Evolutionary conservation across 2,797 vertebrate species (phyloP), one percentile per base, ranked within the genome.

Genomic region (Ptychadena robeensis): DNA sequence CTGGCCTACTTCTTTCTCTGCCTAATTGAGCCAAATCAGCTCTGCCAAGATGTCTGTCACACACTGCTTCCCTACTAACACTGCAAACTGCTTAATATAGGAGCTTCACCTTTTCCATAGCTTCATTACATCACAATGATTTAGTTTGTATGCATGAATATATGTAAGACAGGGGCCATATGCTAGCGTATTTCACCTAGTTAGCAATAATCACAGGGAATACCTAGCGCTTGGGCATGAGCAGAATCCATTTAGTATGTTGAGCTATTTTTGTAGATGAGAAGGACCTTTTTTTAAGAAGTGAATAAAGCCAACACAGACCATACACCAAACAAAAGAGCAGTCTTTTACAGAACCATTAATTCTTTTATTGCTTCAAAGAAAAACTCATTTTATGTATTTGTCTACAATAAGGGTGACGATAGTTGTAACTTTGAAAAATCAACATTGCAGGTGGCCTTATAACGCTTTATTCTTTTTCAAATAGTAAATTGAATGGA

Each of bases 401-500:
- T 40, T 14, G 38, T 40, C 15, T 40, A 40, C 9, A 40, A 40
- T 14, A 40, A 40, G 15, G 11, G 11, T 15, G 12, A 40, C 15
- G 67, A 72, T 69, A 79, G 64, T n/a, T 48, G 28, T 84, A 28
- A 67, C 48, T 63, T 79, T 14, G 73, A 67, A 79, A 27, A 40
- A 22, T 27, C 31, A 48, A 12, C 35, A 66, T 14, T 69, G 25
- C 59, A 57, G 75, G 76, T 61, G 68, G 44, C 28, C 32, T 59
- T 40, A 67, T 27, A 64, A 69, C 22, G 10, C 53, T 70, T 48
- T 63, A 57, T 67, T 73, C 61, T 65, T 69, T 80, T 61, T 68
- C 76, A 84, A 84, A 83, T 38, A 79, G 57, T 85, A 81, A 83
- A 85, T 86, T 75, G 88, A 90, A 88, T 83, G 72, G 86, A 82